Base-by-base conservation (phyloP, 2,113 vertebrate species). In the Salvelinus alpinus region DNA sequence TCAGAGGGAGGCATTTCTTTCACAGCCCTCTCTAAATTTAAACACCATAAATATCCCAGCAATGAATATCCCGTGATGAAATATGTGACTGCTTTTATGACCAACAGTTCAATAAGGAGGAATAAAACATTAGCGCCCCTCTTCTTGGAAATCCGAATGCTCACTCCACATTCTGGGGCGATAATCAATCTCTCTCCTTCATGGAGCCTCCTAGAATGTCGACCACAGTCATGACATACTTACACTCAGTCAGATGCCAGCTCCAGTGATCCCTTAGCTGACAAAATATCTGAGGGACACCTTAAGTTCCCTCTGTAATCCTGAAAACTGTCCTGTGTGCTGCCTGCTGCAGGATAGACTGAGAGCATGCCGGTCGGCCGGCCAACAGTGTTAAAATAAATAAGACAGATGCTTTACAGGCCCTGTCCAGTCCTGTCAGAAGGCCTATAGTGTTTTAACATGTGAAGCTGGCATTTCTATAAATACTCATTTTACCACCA, bases 1-100 rank as follows among this genome's bases (percentile, higher is more conserved):
- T 34, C 34, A 13, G 22, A 13, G 22, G n/a, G 4, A 48, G 22
- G 51, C 64, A 3, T n/a, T 72, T 84, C 18, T 72, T 84, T 73
- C 66, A 74, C 71, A 74, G 70, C 44, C 62, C 71, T 22, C 44
- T 76, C 85, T 88, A 86, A 88, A 86, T 82, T 82, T 86, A 86
- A 82, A 76, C 57, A 7, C 73, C 73, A 27, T 82, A 80, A 78
- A 83, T 70, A 82, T 82, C 69, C 69, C 18, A 51, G 29, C 71
- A 27, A 76, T 83, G 73, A 60, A 2, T 38, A 25, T 44, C 5
- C 29, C 51, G 60, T 13, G 72, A 57, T 76, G 70, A 74, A 74
- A 68, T 72, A 59, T 70, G 47, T 75, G 68, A 75, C 64, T 76
- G 25, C 70, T 4, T 5, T 67, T 73, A 75, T 22, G 60, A 71